Base-by-base conservation (phyloP, 2,888 invertebrate genomes). In the Pharmacophagus antenor region DNA sequence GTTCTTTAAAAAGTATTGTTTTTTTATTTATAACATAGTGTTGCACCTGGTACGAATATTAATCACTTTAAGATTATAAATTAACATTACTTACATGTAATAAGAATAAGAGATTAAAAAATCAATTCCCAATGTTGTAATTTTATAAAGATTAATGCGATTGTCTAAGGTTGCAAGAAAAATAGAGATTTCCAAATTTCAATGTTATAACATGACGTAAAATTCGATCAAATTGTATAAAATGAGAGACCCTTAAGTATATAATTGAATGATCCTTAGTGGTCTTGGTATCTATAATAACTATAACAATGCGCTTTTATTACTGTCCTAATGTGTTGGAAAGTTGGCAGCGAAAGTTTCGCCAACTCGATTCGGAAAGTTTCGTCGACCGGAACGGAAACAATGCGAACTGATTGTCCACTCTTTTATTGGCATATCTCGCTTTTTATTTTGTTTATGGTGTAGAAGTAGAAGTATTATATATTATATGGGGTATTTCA, bases 311-410 rank as follows among this genome's bases (percentile, higher is more conserved):
- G 22, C 37, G n/a, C 8, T 58, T 51, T 54, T 49, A 49, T 44
- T 49, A 27, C 22, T 47, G 20, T 20, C 42, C 42, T 49, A 27
- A 54, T 49, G 59, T 22, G 41, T n/a, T 44, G 42, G 54, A 59
- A 54, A 59, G 49, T 54, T 54, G 59, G 59, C 48, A 54, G 48
- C 48, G 54, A 59, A 59, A 54, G 58, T 59, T 21, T 44, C 12
- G 47, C 37, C 42, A 41, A 54, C 21, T 37, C 18, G 27, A 8
- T 54, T 49, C 42, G 27, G 25, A 48, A 59, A 37, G 48, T 48
- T 49, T 54, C 25, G 18, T 49, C 27, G 17, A 48, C 54, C 54
- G 48, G 41, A 48, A 49, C 42, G 42, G 27, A 59, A 42, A 59
- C 54, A 59, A 58, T 52, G 52, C 37, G n/a, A 53, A 21, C 22